A percentile compares a stretch with the other conserved stretches of the same genome.
These are phyloP conservation scores for Chymomyza costata DNA, from an alignment of 1,140 invertebrate genomes.

Conservation along the genomic window DNA sequence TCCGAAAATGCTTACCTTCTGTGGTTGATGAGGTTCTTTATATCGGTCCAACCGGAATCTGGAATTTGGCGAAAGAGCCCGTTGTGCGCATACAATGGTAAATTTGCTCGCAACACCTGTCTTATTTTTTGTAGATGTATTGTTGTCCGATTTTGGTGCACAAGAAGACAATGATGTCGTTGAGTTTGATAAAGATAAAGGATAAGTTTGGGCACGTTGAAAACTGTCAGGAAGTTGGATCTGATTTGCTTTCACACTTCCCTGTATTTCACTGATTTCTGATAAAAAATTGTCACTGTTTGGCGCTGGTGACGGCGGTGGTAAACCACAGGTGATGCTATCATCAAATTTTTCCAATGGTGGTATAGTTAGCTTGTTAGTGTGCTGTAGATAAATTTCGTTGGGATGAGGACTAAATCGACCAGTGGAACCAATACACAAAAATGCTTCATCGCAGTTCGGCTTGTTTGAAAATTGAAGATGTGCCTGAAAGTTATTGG, in stretches of 20 bases:
- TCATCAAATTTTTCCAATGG: conserved; percentile 56
- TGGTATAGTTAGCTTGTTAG: conserved; percentile 50
- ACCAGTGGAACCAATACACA: conserved; percentile 22
- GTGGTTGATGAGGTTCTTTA: conserved; percentile 35
- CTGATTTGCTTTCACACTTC: background rate
- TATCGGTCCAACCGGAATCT: conserved; percentile 54
- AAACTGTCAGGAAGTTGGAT: conserved; percentile 22
- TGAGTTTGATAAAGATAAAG: conserved; percentile 31
- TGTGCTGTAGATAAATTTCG: conserved; percentile 46
- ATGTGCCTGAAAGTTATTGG: conserved; percentile 42
- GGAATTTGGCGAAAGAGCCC: conserved; percentile 56
- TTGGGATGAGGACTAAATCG: conserved; percentile 57
- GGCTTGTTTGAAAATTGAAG: conserved; percentile 35
- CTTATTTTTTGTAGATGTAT: conserved; percentile 13
- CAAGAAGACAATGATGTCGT: conserved; percentile 15
- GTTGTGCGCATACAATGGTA: conserved; percentile 14
- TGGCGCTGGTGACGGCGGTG: conserved; percentile 71
- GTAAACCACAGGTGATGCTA: conserved; percentile 35
- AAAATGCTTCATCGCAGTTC: conserved; percentile 26
- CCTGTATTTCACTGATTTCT: background rate
- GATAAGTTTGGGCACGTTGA: conserved; percentile 19
- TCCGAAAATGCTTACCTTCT: conserved; percentile 40
- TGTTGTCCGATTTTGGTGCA: conserved; percentile 28
- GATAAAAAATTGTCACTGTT: conserved; percentile 52
- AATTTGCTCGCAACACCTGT: conserved; percentile 16